These are phyloP conservation scores for Thereva unica DNA, from an alignment of 2,888 invertebrate genomes.

Conservation along the genomic window DNA sequence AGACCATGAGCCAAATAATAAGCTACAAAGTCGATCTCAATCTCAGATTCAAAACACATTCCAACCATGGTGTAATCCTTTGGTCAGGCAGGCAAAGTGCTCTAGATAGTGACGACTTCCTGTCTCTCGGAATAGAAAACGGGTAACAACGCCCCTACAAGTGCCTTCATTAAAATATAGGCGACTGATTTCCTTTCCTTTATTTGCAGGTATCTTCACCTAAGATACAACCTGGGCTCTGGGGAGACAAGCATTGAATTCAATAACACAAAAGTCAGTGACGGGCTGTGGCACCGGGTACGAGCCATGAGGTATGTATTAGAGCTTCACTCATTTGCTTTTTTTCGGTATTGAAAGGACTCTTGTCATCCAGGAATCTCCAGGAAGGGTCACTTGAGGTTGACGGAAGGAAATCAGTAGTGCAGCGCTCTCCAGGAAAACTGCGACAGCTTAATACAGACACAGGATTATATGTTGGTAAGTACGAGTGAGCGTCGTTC, in stretches of 20 bases:
- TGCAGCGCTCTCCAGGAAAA: constrained; percentile 81
- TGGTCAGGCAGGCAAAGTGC: constrained; percentile 77
- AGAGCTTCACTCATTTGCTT: constrained; percentile 12
- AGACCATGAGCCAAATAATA: constrained; percentile 81
- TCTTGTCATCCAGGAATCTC: constrained; percentile 67
- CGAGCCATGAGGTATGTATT: constrained; percentile 70
- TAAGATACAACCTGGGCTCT: constrained; percentile 83
- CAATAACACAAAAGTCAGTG: constrained; percentile 83
- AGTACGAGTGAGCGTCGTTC: constrained; percentile 46
- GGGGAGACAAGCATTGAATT: constrained; percentile 84
- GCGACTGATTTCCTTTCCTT: constrained; percentile 11
- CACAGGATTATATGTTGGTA: constrained; percentile 88
- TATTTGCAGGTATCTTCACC: constrained; percentile 53
- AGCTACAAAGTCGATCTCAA: constrained; percentile 87
- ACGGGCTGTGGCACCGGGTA: constrained; percentile 82
- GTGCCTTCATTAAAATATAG: constrained; percentile 12
- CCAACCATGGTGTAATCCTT: constrained; percentile 74
- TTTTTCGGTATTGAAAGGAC: constrained; percentile 1
- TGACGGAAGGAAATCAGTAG: constrained; percentile 82
- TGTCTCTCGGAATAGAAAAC: constrained; percentile 81
- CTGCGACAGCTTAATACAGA: constrained; percentile 83
- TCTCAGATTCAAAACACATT: constrained; percentile 78
- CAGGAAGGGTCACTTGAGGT: constrained; percentile 85
- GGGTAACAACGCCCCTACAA: constrained; percentile 58
- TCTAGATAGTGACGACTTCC: constrained; percentile 72